A percentile compares a stretch with the other conserved stretches of the same genome.
phyloP scores from a whole-genome alignment of 2,888 invertebrate species.

The Microdon myrmicae region DNA sequence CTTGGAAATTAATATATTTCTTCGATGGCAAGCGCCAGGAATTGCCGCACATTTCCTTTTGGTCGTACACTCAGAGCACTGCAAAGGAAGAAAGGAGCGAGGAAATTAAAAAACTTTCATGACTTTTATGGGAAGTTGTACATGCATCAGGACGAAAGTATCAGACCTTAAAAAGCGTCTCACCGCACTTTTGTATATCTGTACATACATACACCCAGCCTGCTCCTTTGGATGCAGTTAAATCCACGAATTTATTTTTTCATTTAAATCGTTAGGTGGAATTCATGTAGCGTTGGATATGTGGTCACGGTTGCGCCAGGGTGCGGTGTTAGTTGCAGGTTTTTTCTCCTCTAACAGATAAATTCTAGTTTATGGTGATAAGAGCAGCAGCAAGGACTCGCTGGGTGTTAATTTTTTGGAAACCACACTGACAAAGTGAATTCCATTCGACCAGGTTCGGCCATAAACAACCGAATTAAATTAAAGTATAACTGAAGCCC shows the following conservation, averaged over 20 bases:
- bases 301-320: slow-evolving; percentile 35
- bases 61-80: too few relatives aligned
- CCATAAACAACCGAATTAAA: too few relatives aligned
- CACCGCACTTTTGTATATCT: background rate
- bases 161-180: slow-evolving; percentile 28
- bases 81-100: slow-evolving; percentile 10
- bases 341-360: too few relatives aligned
- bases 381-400: too few relatives aligned
- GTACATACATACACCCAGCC: background rate
- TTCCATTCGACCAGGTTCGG: too few relatives aligned
- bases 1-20: slow-evolving; percentile 44
- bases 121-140: slow-evolving; percentile 38
- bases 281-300: slow-evolving; percentile 47
- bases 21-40: slow-evolving; percentile 13
- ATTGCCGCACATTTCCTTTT: slow-evolving; percentile 29
- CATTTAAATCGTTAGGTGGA: slow-evolving; percentile 45
- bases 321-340: slow-evolving; percentile 13
- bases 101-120: slow-evolving; percentile 52
- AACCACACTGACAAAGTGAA: too few relatives aligned
- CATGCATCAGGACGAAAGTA: slow-evolving; percentile 17
- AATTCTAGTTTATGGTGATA: too few relatives aligned
- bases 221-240: slow-evolving; percentile 34
- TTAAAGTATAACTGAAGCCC: too few relatives aligned
- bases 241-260: slow-evolving; percentile 50
- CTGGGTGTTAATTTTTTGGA: too few relatives aligned